A percentile compares a stretch with the other conserved stretches of the same genome.
These are phyloP conservation scores for Bombus waltoni DNA, from an alignment of 1,140 invertebrate genomes.

Conservation along the genomic window DNA sequence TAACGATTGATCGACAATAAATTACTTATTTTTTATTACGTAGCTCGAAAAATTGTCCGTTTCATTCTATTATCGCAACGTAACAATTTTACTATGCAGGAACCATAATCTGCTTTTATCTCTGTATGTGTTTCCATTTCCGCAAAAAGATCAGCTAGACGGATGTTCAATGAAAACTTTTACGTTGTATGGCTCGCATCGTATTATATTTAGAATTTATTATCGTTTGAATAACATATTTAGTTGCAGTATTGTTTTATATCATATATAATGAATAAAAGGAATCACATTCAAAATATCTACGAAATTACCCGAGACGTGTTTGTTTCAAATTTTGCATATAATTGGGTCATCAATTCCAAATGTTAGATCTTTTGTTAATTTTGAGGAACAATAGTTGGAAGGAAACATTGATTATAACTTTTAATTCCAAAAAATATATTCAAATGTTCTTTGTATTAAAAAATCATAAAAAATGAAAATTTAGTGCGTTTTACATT, in stretches of 20 bases:
- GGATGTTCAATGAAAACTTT: neutral
- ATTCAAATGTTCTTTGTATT: too few species aligned
- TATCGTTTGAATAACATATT: neutral
- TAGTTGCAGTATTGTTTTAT: neutral
- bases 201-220: neutral
- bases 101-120: neutral
- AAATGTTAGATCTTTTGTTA: neutral
- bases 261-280: neutral
- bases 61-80: neutral
- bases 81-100: neutral
- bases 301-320: neutral
- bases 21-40: neutral
- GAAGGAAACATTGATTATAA: neutral
- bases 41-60: neutral
- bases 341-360: neutral
- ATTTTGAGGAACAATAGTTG: neutral
- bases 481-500: neutral
- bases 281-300: neutral
- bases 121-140: conserved; percentile 17
- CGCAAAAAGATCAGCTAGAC: neutral
- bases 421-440: too few species aligned
- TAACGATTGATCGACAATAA: conserved; percentile 2
- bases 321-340: neutral
- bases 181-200: neutral
- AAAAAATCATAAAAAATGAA: too few species aligned